These are phyloP conservation scores for Actinemys pallida DNA, from an alignment of 2,113 vertebrate species.

Conservation along the genomic window DNA sequence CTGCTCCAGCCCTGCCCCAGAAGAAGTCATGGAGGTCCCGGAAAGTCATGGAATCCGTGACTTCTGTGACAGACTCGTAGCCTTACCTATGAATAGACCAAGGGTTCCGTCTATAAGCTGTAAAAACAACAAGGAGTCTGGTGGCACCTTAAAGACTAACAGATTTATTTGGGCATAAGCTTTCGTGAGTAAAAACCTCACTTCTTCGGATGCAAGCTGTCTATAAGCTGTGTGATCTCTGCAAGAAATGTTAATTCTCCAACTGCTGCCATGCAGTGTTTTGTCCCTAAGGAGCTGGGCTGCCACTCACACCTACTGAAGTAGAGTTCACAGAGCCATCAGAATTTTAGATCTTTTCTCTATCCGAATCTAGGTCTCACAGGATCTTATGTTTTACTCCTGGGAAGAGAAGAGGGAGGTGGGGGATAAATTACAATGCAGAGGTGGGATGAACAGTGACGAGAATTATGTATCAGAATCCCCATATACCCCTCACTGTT, in stretches of 20 bases:
- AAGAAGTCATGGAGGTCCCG: neutral
- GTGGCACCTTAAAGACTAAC: too few species aligned
- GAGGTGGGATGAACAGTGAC: neutral
- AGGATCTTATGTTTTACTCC: rapidly evolving
- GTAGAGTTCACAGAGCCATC: neutral
- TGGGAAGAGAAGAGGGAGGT: rapidly evolving
- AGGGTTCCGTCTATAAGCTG: neutral
- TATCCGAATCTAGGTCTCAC: rapidly evolving
- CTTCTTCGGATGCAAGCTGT: too few species aligned
- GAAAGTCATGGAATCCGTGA: neutral
- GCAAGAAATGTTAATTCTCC: rapidly evolving
- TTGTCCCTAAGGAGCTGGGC: neutral
- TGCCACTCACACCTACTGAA: rapidly evolving
- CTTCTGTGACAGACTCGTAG: rapidly evolving
- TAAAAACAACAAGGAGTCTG: too few species aligned
- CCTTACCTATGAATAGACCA: neutral
- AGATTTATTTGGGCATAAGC: too few species aligned
- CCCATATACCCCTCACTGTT: rapidly evolving
- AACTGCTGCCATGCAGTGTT: neutral
- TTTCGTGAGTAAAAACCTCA: too few species aligned
- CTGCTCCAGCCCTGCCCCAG: too few species aligned
- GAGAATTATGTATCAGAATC: rapidly evolving
- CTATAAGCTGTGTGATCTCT: neutral
- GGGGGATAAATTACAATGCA: rapidly evolving
- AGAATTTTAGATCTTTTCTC: neutral